A percentile compares a stretch with the other conserved stretches of the same genome.
These are phyloP conservation scores for Epsilonema sp. DNA, from an alignment of 2,888 invertebrate species.

Conservation along the genomic window DNA sequence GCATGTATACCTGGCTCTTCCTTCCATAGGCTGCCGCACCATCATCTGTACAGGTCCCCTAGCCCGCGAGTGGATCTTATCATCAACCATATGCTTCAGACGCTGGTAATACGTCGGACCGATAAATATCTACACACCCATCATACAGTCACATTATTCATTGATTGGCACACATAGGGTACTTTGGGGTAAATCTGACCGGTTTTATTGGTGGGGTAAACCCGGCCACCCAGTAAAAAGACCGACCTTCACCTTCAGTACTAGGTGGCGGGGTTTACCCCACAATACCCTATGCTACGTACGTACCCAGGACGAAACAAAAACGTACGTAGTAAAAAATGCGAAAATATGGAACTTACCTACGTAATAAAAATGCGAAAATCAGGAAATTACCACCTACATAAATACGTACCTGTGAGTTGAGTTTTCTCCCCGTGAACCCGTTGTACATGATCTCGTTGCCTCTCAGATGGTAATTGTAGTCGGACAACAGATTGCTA, in stretches of 20 bases:
- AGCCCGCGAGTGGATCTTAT: constrained; percentile 79
- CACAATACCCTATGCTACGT: too few relatives aligned
- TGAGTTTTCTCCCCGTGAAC: constrained; percentile 90
- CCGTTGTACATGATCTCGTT: constrained; percentile 77
- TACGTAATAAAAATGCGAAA: too few relatives aligned
- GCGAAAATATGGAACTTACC: too few relatives aligned
- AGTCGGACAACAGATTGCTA: constrained; percentile 81
- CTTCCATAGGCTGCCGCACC: constrained; percentile 97
- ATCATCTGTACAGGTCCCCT: constrained; percentile 88
- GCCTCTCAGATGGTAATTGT: constrained; percentile 74
- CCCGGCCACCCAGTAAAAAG: too few relatives aligned
- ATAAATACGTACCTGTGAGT: constrained; percentile 62
- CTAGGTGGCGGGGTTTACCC: too few relatives aligned
- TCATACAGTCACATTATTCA: neutral
- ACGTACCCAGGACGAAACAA: too few relatives aligned
- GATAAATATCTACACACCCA: constrained; percentile 22
- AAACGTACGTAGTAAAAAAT: too few relatives aligned
- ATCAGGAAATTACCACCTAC: too few relatives aligned
- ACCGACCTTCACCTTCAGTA: too few relatives aligned
- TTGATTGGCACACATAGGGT: too few relatives aligned
- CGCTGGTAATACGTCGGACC: constrained; percentile 63
- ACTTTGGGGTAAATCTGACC: too few relatives aligned
- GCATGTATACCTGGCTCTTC: constrained; percentile 80
- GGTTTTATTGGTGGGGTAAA: too few relatives aligned
- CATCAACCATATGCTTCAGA: constrained; percentile 99